phyloP scores from a whole-genome alignment of 2,888 invertebrate species.

The Meteorus colon region DNA sequence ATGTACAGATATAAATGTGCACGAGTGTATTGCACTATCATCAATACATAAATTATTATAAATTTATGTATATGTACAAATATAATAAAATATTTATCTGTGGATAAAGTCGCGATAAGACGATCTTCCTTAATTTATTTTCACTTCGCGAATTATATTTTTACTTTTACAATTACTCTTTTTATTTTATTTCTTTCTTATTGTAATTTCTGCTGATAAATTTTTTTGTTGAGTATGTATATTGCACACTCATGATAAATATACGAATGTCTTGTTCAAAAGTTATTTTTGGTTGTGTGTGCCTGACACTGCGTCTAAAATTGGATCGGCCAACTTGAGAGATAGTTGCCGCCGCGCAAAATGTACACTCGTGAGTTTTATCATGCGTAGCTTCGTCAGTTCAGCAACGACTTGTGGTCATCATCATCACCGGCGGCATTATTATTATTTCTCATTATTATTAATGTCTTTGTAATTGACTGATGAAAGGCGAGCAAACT shows the following conservation, averaged over 20 bases:
- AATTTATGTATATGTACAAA: background rate
- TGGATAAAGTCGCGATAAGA: background rate
- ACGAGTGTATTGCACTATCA: background rate
- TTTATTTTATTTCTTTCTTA: background rate
- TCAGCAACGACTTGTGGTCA: constrained; percentile 35
- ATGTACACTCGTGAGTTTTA: constrained; percentile 25
- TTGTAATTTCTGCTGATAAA: background rate
- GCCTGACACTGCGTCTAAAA: constrained; percentile 53
- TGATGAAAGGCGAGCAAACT: constrained; percentile 14
- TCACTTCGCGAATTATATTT: too few species aligned
- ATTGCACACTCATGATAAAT: background rate
- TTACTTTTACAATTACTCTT: background rate
- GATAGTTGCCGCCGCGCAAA: constrained; percentile 23
- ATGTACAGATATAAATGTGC: background rate
- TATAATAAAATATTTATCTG: background rate
- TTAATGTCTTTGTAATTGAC: constrained; percentile 41
- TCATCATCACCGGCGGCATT: constrained; percentile 12
- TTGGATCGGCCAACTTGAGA: constrained; percentile 47
- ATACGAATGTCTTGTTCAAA: background rate
- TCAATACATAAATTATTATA: background rate
- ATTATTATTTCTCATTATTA: constrained; percentile 11
- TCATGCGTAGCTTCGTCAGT: constrained; percentile 32
- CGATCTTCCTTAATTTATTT: background rate
- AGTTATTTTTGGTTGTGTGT: constrained; percentile 51
- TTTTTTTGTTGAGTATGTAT: background rate